Evolutionary conservation across 2,888 invertebrate species (phyloP).

Genomic region (Dolomedes plantarius): DNA sequence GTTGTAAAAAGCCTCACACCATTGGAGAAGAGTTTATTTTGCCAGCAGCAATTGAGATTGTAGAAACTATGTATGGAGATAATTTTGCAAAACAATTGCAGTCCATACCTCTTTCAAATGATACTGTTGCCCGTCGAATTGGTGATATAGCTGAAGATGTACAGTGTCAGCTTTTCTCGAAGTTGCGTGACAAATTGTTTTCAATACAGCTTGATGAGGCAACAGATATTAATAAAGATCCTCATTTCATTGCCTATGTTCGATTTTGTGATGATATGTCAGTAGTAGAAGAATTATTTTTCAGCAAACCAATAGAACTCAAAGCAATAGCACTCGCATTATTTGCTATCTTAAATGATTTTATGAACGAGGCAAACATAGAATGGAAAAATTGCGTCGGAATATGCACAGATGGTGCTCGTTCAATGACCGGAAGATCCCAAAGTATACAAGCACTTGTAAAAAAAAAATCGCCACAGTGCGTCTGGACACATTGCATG

Average conservation of each 20-base stretch:
- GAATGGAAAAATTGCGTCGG: conserved; percentile 56
- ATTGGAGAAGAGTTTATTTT: conserved; percentile 45
- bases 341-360: conserved; percentile 35
- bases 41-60: conserved; percentile 16
- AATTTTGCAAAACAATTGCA: conserved; percentile 21
- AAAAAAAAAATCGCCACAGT: conserved; percentile 32
- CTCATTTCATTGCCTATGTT: conserved; percentile 31
- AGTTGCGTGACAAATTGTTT: conserved; percentile 6
- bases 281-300: conserved; percentile 28
- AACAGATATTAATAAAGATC: conserved; percentile 41
- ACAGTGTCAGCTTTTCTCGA: conserved; percentile 30
- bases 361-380: conserved; percentile 46
- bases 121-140: conserved; percentile 37
- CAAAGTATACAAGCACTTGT: conserved; percentile 37
- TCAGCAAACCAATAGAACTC: conserved; percentile 36
- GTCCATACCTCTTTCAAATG: conserved; percentile 36
- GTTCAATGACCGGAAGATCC: conserved; percentile 33
- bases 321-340: conserved; percentile 29
- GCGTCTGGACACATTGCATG: conserved; percentile 21
- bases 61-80: conserved; percentile 26
- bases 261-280: conserved; percentile 34
- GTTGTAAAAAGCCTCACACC: conserved; percentile 55
- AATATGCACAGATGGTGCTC: conserved; percentile 55
- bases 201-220: conserved; percentile 22
- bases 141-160: conserved; percentile 44